Evolutionary conservation across 2,888 invertebrate species (phyloP), one percentile per base, ranked within the genome.

Genomic region (Rhagonycha lutea): DNA sequence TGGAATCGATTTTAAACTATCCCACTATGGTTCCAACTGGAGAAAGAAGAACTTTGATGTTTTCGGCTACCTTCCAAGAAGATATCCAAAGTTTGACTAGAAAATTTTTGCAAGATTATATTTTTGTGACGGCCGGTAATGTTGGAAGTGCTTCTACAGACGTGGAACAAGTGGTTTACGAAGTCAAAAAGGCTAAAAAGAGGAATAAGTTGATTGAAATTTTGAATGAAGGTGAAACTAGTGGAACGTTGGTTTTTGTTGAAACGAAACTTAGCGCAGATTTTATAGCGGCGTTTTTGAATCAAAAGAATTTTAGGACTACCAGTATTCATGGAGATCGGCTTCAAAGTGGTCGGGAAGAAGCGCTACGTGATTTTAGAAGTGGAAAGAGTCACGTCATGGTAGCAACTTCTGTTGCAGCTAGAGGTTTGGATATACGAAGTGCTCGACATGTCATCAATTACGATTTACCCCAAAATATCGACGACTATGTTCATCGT

Each of bases 371-470:
- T 0, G 95, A 97, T 85, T 98, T 99, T 87, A 94, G 94, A 85
- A 89, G 87, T 14, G 96, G 96, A 0, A 88, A 87, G 12, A 93
- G 94, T 85, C 91, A 91, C 67, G 93, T 98, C 61, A 89, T 99
- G 0, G 96, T 99, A 0, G 98, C 98, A 0, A 99, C 99, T 0
- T 96, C 96, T 0, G 98, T 99, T 0, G 98, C 98, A 0, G 96
- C 98, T 0, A 89, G 99, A 73, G 99, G 99, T 0, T 88, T 98
- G 0, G 96, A 98, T 85, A 97, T 98, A 28, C 93, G 94, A 80
- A 94, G 94, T 73, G 94, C 97, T 0, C 91, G 93, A 4, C 96
- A 97, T 82, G 98, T 98, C 0, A 92, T 98, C 14, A 98, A 98
- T 86, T 98, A 92, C 84, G 98, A 98, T 86, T 90, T 98, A 83